These are phyloP conservation scores for Apostichopus leukothele DNA, from an alignment of 53 echinoderm and acorn worm species.

Conservation along the genomic window DNA sequence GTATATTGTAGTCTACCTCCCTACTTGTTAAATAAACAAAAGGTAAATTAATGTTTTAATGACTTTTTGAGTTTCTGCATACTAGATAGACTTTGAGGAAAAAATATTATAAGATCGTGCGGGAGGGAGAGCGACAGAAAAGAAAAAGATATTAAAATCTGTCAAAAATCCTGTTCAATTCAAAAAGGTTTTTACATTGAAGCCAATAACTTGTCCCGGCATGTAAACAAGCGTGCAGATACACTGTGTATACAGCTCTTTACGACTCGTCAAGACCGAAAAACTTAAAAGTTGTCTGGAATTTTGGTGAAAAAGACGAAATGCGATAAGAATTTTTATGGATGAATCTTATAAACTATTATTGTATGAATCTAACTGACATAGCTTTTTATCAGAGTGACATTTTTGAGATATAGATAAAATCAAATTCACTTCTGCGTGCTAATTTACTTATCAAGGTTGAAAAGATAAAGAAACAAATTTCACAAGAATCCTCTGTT, in stretches of 20 bases:
- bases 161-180: conserved; percentile 29
- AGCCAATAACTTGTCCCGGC: conserved; percentile 29
- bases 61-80: conserved; percentile 22
- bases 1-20: conserved; percentile 1
- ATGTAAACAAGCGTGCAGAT: conserved; percentile 28
- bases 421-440: background rate
- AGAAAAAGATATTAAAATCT: conserved; percentile 9
- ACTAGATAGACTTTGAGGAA: background rate
- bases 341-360: no score
- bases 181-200: background rate
- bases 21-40: conserved; percentile 17
- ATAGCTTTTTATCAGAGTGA: background rate
- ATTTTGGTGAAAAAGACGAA: background rate
- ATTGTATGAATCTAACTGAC: no score
- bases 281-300: background rate
- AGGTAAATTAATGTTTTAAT: conserved; percentile 45
- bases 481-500: background rate
- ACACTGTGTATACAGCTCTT: conserved; percentile 13
- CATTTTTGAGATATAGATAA: background rate
- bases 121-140: background rate
- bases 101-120: background rate
- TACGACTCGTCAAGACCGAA: background rate
- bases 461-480: background rate
- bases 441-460: background rate
- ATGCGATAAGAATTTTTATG: no score